Conservation (phyloP, 2,888 invertebrate species). For the Norana najaformis region DNA sequence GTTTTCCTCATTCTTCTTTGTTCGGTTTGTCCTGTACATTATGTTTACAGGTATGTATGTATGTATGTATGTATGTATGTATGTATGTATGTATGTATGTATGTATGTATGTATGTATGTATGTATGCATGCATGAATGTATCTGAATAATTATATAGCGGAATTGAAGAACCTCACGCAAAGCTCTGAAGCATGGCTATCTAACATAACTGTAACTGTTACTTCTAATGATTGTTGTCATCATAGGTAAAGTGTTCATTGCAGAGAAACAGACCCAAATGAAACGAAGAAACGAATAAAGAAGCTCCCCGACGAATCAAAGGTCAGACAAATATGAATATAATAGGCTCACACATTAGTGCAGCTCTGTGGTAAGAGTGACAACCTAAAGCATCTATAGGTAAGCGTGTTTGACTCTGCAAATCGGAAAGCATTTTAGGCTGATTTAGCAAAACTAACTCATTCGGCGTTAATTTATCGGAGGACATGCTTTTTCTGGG, state of each 20-base stretch:
- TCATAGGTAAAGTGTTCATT: too few relatives aligned
- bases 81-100: too few relatives aligned
- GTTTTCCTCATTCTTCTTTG: too few relatives aligned
- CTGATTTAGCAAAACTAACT: too few relatives aligned
- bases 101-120: too few relatives aligned
- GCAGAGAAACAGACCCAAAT: neutral
- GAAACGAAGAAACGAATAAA: slow-evolving; percentile 13
- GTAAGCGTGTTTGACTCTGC: neutral
- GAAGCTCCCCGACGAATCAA: neutral
- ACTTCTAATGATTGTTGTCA: neutral
- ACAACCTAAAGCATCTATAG: too few relatives aligned
- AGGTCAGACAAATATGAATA: neutral
- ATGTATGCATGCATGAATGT: neutral
- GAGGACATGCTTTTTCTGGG: neutral
- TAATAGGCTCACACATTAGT: neutral
- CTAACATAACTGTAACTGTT: too few relatives aligned
- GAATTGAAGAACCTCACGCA: neutral
- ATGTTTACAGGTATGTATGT: too few relatives aligned
- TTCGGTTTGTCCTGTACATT: neutral
- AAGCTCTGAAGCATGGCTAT: neutral
- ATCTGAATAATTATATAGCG: neutral
- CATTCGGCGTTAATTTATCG: too few relatives aligned
- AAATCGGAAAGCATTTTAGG: neutral
- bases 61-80: neutral
- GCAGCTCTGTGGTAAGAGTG: too few relatives aligned